Percentiles rank a stretch among this genome's conserved stretches.
These are phyloP conservation scores for Pristiophorus japonicus DNA, from an alignment of 2,113 vertebrate species.

Conservation along the genomic window DNA sequence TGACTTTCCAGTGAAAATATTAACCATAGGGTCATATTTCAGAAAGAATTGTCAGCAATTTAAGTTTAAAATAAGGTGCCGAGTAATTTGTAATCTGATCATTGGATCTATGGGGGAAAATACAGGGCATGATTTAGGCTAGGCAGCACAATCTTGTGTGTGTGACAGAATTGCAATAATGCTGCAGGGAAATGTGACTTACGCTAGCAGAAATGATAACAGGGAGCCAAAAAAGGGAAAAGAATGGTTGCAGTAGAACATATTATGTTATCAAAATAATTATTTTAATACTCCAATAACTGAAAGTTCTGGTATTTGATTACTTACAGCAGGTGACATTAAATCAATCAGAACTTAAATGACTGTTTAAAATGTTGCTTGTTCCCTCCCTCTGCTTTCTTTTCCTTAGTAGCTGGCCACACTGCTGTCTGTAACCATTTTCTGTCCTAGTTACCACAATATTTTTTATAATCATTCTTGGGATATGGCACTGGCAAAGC, in stretches of 20 bases:
- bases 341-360: constrained; percentile 11
- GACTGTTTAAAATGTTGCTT: not conserved
- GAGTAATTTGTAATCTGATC: constrained; percentile 31
- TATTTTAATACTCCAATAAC: not conserved
- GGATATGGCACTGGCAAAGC: not conserved
- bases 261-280: constrained; percentile 15
- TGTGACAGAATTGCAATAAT: constrained; percentile 30
- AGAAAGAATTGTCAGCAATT: constrained; percentile 41
- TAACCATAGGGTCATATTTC: constrained; percentile 56
- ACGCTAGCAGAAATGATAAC: constrained; percentile 28
- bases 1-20: constrained; percentile 60
- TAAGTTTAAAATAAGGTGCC: constrained; percentile 5
- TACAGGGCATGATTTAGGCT: not conserved
- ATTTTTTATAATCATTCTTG: not conserved
- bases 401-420: not conserved
- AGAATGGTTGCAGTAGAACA: not conserved
- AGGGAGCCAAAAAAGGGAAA: not conserved
- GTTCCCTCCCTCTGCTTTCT: not conserved
- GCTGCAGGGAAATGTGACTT: constrained; percentile 18
- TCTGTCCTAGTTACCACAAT: not conserved
- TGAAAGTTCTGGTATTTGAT: constrained; percentile 7
- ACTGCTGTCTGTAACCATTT: not conserved
- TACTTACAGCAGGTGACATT: constrained; percentile 15
- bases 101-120: constrained; percentile 1
- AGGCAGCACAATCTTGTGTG: constrained; percentile 24